Conservation (phyloP, 2,113 vertebrate genomes). For the Calidris pugnax region DNA sequence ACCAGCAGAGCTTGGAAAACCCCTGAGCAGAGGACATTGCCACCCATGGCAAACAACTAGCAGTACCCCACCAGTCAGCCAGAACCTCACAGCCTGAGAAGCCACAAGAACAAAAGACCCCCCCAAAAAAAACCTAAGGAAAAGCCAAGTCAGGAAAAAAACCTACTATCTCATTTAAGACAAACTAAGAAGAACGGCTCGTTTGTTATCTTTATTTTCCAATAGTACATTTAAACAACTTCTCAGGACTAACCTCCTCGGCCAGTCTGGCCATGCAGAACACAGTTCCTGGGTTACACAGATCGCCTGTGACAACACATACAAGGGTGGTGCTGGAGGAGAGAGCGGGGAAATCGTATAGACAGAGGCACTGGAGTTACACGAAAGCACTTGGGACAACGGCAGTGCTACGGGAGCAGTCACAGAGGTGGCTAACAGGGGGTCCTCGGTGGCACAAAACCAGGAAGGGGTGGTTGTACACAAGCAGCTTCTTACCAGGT, state of each 20-base stretch:
- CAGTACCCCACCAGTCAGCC: neutral
- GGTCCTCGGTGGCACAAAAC: neutral
- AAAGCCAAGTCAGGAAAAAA: neutral
- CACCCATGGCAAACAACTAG: neutral
- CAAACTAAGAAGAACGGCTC: neutral
- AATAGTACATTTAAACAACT: slow-evolving; percentile 57
- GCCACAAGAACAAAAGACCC: neutral
- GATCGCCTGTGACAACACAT: neutral
- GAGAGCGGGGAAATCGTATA: neutral
- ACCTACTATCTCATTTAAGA: slow-evolving; percentile 16
- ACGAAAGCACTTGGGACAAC: neutral
- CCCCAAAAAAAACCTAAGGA: neutral
- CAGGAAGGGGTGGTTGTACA: neutral
- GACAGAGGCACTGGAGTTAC: neutral
- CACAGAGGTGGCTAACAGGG: neutral
- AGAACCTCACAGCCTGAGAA: neutral
- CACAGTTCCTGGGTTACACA: slow-evolving; percentile 19
- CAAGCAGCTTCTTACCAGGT: neutral
- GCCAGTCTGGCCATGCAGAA: neutral
- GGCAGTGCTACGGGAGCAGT: neutral
- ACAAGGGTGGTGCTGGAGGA: neutral
- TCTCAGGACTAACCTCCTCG: slow-evolving; percentile 14
- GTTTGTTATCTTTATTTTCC: slow-evolving; percentile 54
- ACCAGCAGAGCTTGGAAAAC: neutral
- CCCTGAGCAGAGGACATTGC: neutral